Percentiles rank a stretch among this genome's conserved stretches.
phyloP scores from a whole-genome alignment of 1,140 invertebrate genomes.

The Ceratosolen solmsi region DNA sequence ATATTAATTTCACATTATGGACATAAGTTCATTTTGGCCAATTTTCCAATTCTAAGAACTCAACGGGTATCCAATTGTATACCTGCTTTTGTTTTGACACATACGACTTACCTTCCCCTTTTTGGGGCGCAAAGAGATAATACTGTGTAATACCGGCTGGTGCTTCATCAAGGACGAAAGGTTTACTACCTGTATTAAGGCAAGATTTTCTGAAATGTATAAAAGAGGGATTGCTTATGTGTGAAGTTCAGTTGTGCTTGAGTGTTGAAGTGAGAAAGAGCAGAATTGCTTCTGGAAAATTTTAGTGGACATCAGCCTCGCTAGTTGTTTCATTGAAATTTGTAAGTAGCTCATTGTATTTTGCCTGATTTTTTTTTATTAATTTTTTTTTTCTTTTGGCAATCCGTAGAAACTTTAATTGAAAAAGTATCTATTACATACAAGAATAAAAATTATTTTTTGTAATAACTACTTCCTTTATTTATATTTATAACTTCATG shows the following conservation, averaged over 20 bases:
- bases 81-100: conserved; percentile 11
- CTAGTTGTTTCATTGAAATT: neutral
- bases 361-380: too few relatives aligned
- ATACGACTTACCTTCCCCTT: neutral
- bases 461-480: too few relatives aligned
- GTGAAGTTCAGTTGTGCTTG: neutral
- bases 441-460: too few relatives aligned
- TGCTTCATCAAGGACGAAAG: neutral
- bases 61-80: neutral
- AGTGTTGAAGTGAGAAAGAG: neutral
- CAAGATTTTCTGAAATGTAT: neutral
- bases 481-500: too few relatives aligned
- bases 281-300: neutral
- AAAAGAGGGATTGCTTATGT: neutral
- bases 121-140: neutral
- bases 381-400: too few relatives aligned
- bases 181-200: conserved; percentile 9
- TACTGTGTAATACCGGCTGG: neutral
- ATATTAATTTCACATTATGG: too few relatives aligned
- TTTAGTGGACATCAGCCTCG: neutral
- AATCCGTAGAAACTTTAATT: too few relatives aligned
- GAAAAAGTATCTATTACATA: too few relatives aligned
- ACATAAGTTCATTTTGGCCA: neutral
- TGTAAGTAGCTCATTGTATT: neutral
- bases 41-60: neutral